phyloP scores from a whole-genome alignment of 2,888 invertebrate genomes.

The Poecilus cupreus region DNA sequence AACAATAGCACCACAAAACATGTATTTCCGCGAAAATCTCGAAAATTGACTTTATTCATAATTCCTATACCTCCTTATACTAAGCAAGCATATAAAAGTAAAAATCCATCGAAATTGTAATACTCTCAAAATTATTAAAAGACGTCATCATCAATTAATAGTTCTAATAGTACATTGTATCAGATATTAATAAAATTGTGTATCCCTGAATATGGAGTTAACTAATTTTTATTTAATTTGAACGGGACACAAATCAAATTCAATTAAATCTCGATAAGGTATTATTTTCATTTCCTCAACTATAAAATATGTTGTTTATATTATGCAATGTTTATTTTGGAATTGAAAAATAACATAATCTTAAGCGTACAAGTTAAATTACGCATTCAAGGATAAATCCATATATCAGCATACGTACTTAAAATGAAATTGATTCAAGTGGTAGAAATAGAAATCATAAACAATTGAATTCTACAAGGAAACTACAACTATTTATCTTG shows the following conservation, averaged over 20 bases:
- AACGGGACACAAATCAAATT: neutral
- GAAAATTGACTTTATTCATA: too few relatives aligned
- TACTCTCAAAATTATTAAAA: too few relatives aligned
- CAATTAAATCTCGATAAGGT: neutral
- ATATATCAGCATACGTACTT: neutral
- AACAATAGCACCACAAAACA: too few relatives aligned
- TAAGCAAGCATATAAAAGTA: too few relatives aligned
- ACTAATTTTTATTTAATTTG: too few relatives aligned
- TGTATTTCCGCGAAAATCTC: too few relatives aligned
- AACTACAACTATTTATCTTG: neutral
- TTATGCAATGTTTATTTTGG: slow-evolving; percentile 1
- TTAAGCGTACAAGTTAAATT: neutral
- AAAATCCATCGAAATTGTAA: too few relatives aligned
- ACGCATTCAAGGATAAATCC: neutral
- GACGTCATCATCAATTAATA: too few relatives aligned
- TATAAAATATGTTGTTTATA: neutral
- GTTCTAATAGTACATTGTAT: too few relatives aligned
- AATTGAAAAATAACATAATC: neutral
- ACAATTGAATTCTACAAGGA: neutral
- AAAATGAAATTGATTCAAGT: neutral
- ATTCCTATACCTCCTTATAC: too few relatives aligned
- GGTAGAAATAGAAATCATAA: slow-evolving; percentile 3
- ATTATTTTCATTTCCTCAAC: neutral
- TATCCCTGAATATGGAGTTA: too few relatives aligned
- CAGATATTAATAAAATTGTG: too few relatives aligned